Base-by-base conservation (phyloP, 2,113 vertebrate genomes). In the Upupa epops region DNA sequence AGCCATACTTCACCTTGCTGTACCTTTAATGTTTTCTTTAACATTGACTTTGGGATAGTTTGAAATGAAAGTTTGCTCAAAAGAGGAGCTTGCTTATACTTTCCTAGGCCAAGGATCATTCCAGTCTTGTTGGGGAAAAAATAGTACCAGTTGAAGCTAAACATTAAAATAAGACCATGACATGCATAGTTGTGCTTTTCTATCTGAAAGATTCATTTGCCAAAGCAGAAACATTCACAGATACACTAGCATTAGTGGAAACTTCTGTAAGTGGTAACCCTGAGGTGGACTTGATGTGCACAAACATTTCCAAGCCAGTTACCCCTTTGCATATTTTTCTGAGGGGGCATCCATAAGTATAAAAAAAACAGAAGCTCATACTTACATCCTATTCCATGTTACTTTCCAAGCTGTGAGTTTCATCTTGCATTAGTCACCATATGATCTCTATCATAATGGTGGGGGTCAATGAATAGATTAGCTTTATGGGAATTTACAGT, bases 361-460 rank as follows among this genome's bases (percentile, higher is more conserved):
- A 99, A 98, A 97, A 98, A 98, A 99, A 99, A 99, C 98, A 98
- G 98, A 99, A 99, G 98, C 98, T 99, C 98, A 99, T 99, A 99
- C 99, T 99, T 99, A 99, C 99, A 99, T 99, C 98, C 98, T 99
- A 99, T 99, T 98, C 98, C 99, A 98, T 98, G 99, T 98, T 98
- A 99, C 99, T 99, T 99, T 99, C 98, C 99, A 99, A 99, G 99
- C 98, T 99, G 98, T 98, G 98, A 98, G 99, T 99, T 99, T 99
- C 99, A 99, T 99, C 99, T 99, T 99, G 99, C 99, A 99, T 99
- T 99, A 99, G 99, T 99, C 99, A 99, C 99, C 99, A 99, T 99
- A 99, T 99, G 99, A 99, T 99, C 99, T 99, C 99, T 99, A 99
- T 99, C 99, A 99, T 99, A 99, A 99, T 99, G 99, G 99, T 99